A percentile compares a stretch with the other conserved stretches of the same genome.
phyloP scores from a whole-genome alignment of 92 coral and sea anemone species.

The Parazoanthus atlanticus region DNA sequence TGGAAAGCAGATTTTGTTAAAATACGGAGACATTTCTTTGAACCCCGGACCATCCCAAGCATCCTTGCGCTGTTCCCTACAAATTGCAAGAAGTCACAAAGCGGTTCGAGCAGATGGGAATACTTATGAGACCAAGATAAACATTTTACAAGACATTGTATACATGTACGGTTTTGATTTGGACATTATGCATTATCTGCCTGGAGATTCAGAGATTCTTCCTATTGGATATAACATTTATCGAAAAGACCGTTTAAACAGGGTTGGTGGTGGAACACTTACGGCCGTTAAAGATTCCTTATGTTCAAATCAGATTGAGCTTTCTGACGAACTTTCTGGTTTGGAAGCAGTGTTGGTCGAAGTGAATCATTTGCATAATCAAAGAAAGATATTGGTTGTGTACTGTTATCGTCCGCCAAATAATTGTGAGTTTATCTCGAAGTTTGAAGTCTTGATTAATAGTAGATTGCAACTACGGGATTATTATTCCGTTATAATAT shows the following conservation, averaged over 20 bases:
- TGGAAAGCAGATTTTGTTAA: too few relatives aligned
- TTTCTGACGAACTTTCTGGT: background rate
- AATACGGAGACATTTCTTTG: background rate
- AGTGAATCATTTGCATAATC: slow-evolving; percentile 17
- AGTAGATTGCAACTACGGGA: background rate
- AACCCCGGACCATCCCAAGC: slow-evolving; percentile 24
- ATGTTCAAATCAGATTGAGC: slow-evolving; percentile 32
- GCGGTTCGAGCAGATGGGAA: slow-evolving; percentile 16
- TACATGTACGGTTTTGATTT: slow-evolving; percentile 40
- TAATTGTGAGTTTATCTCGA: slow-evolving; percentile 15
- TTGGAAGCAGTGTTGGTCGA: slow-evolving; percentile 30
- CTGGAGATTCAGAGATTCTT: slow-evolving; percentile 43
- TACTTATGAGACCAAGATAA: slow-evolving; percentile 26
- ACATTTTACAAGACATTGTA: slow-evolving; percentile 27
- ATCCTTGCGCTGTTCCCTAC: slow-evolving; percentile 28
- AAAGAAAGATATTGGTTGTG: slow-evolving; percentile 37
- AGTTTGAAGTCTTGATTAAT: background rate
- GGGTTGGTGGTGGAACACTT: slow-evolving; percentile 51
- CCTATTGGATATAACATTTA: slow-evolving; percentile 44
- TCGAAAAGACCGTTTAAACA: slow-evolving; percentile 32
- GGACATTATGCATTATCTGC: slow-evolving; percentile 52
- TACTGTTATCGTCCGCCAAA: slow-evolving; percentile 58
- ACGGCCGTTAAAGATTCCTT: slow-evolving; percentile 49
- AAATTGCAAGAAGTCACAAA: slow-evolving; percentile 37
- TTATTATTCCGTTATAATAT: background rate